Evolutionary conservation across 2,888 invertebrate genomes (phyloP), one percentile per base, ranked within the genome.

Genomic region (Chymomyza caudatula): DNA sequence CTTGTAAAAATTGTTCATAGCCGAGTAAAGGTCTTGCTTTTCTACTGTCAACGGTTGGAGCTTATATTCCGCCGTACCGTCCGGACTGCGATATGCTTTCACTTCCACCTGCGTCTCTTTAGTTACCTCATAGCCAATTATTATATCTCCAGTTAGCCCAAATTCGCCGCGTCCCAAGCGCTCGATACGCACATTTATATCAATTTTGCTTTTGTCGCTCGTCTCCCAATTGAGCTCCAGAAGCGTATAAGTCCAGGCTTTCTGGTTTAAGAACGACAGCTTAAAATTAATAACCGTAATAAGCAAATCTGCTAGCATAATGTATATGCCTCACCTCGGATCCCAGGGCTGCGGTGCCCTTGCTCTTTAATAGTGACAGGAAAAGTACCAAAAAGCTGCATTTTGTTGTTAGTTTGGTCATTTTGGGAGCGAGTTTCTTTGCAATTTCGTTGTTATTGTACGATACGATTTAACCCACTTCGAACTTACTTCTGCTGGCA

Each of bases 151-250:
- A 1, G 64, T 62, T 2, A 73, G 8, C 0, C 66, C 72, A 25
- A 62, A 81, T 0, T 66, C 51, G 4, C 75, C 69, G 42, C 78
- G 78, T 1, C 67, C 54, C 15, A 78, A 3, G 1, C 77, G 73
- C 4, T 67, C 71, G 23, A 75, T 43, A 3, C 55, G n/a, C 2
- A 64, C 25, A 15, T 69, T 47, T 0, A 63, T 17, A 1, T 63
- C 37, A 0, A 67, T 3, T 6, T 55, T 22, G 6, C 62, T 51
- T 2, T 57, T 25, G 54, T 77, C 53, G 0, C 59, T 63, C 2
- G 62, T 25, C 2, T 20, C 13, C 0, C 59, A 3, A 5, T 11
- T 49, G 0, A 69, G 20, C 0, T 67, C 55, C 17, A 67, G 29
- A 0, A 72, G 2, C 3, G 64, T 69, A 60, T 73, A 79, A 0